Evolutionary conservation across 2,797 vertebrate species (phyloP).

Genomic region (Loris lydekkerianus): DNA sequence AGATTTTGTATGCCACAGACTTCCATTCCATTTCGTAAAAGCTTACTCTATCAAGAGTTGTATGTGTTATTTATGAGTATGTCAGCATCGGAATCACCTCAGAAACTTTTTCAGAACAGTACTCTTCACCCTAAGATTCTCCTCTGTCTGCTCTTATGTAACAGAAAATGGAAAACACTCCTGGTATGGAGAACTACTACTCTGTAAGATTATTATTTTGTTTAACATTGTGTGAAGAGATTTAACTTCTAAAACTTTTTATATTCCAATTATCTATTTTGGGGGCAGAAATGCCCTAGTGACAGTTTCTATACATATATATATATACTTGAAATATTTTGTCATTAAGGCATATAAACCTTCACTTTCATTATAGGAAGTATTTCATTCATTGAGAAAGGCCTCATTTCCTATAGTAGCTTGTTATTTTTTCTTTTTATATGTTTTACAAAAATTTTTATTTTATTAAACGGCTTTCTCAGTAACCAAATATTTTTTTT

Average conservation of each 20-base stretch:
- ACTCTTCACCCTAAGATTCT: neutral
- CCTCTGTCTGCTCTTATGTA: slow-evolving; percentile 6
- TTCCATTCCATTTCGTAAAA: slow-evolving; percentile 53
- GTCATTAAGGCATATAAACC: neutral
- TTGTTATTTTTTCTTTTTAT: neutral
- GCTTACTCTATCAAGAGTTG: slow-evolving; percentile 11
- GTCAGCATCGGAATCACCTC: slow-evolving; percentile 23
- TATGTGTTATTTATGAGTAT: neutral
- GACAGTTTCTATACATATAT: neutral
- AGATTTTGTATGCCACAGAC: neutral
- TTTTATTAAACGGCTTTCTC: slow-evolving; percentile 41
- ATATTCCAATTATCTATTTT: neutral
- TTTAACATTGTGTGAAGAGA: slow-evolving; percentile 38
- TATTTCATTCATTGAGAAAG: neutral
- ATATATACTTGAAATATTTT: neutral
- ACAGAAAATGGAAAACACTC: slow-evolving; percentile 3
- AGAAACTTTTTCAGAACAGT: slow-evolving; percentile 20
- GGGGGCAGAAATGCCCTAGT: neutral
- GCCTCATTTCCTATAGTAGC: neutral
- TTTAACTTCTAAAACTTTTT: neutral
- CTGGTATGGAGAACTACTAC: slow-evolving; percentile 10
- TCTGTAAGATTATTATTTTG: slow-evolving; percentile 3
- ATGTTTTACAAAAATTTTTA: slow-evolving; percentile 39
- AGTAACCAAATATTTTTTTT: slow-evolving; percentile 47
- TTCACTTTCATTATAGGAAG: slow-evolving; percentile 7